A percentile compares a stretch with the other conserved stretches of the same genome.
Conservation (phyloP, 2,888 invertebrate species). For the Abrostola triplasia region DNA sequence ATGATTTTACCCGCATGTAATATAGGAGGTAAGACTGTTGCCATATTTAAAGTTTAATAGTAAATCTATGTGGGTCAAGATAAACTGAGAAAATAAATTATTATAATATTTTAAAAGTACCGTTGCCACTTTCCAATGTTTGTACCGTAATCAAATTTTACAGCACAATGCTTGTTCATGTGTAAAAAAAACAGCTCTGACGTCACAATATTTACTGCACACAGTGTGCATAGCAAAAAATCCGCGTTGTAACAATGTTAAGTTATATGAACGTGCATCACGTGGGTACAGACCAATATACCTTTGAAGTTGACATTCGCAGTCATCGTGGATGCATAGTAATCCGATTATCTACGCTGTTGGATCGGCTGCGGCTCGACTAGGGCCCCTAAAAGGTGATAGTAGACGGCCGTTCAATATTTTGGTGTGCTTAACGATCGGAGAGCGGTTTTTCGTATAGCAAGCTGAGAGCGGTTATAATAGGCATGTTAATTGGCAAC, state of each 20-base stretch:
- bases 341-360: constrained; percentile 70
- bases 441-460: constrained; percentile 46
- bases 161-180: too few species aligned
- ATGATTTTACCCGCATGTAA: too few species aligned
- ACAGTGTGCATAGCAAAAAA: constrained; percentile 24
- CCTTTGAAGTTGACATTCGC: constrained; percentile 64
- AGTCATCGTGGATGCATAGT: constrained; percentile 68
- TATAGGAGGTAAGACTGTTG: too few species aligned
- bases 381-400: constrained; percentile 47
- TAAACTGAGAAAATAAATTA: too few species aligned
- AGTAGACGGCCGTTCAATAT: constrained; percentile 48
- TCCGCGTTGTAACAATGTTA: constrained; percentile 15
- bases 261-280: constrained; percentile 6
- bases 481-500: constrained; percentile 46
- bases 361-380: constrained; percentile 47
- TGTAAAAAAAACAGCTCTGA: too few species aligned
- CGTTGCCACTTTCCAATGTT: too few species aligned
- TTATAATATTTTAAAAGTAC: too few species aligned
- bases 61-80: too few species aligned
- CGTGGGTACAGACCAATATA: constrained; percentile 40
- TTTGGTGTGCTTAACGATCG: constrained; percentile 53
- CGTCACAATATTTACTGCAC: constrained; percentile 18
- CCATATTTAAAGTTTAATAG: too few species aligned
- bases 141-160: too few species aligned
- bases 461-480: constrained; percentile 45